Evolutionary conservation across 2,113 vertebrate species (phyloP).

Genomic region (Indri indri): DNA sequence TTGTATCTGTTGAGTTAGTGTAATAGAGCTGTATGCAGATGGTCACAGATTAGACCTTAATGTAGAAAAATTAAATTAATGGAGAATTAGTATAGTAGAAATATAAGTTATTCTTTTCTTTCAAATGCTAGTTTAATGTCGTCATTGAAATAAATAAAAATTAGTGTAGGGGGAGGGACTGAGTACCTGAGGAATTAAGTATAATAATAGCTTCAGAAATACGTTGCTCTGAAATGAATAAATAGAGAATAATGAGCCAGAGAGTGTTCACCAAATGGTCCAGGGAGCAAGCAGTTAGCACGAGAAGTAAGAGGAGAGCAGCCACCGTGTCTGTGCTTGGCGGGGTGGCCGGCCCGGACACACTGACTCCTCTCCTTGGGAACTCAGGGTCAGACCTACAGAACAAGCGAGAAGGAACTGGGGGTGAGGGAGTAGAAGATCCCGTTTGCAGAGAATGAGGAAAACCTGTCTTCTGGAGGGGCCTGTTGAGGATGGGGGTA

Average conservation of each 20-base stretch:
- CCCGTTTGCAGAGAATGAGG: not conserved
- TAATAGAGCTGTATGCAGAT: not conserved
- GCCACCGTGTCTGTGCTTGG: not conserved
- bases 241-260: not conserved
- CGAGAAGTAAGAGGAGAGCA: not conserved
- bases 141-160: constrained; percentile 29
- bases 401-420: not conserved
- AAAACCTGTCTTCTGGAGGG: not conserved
- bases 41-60: not conserved
- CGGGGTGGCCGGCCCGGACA: not conserved
- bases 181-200: not conserved
- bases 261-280: not conserved
- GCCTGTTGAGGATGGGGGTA: not conserved
- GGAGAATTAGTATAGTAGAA: not conserved
- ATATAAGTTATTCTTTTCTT: constrained; percentile 1
- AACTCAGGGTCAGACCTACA: not conserved
- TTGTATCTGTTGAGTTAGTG: not conserved
- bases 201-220: not conserved
- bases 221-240: not conserved
- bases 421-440: not conserved
- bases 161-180: not conserved
- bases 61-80: not conserved
- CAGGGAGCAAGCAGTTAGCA: not conserved
- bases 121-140: not conserved
- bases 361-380: no score